Evolutionary conservation across 2,797 vertebrate genomes (phyloP), one percentile per base, ranked within the genome.

Genomic region (Anas flavirostris): DNA sequence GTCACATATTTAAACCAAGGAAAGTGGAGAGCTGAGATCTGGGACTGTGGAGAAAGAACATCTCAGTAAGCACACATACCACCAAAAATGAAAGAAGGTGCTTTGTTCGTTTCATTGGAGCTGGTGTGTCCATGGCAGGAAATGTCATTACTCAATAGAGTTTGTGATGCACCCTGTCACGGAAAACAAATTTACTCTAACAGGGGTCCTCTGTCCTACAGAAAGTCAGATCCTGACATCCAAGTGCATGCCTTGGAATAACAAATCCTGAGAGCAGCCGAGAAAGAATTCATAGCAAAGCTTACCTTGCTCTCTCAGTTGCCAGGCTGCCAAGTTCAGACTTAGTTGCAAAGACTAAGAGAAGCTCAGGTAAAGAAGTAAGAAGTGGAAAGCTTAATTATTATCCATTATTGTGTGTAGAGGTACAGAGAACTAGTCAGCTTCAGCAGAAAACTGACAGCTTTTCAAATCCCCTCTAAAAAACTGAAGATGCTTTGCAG

Each of bases 391-490:
- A 87, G 26, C 50, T 92, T 89, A 73, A 81, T 95, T 93, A 78
- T 93, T 87, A 43, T 63, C 70, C 39, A 52, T 83, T 87, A 33
- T n/a, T 80, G 50, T 83, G 73, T 60, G 29, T 72, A 68, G 50
- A 82, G 6, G 62, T 85, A 89, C 29, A 79, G 76, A 77, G 73
- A 86, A 43, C 48, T 58, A 80, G 69, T 55, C 73, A 87, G 76
- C 62, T 81, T 80, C 37, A 91, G 79, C 53, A 91, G 81, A 80
- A 93, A 91, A 89, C 3, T 92, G 91, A 90, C 91, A 95, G 79
- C 50, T 92, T 96, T 95, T 93, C 66, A 96, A 91, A 93, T 95
- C 33, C 37, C 5, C 23, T 78, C 46, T 75, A 66, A 95, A 93
- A 95, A 90, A 39, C 7, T 77, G 81, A 86, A 91, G 29, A 12